Base-by-base conservation (phyloP, 2,888 invertebrate genomes). In the Hecatera dysodea region DNA sequence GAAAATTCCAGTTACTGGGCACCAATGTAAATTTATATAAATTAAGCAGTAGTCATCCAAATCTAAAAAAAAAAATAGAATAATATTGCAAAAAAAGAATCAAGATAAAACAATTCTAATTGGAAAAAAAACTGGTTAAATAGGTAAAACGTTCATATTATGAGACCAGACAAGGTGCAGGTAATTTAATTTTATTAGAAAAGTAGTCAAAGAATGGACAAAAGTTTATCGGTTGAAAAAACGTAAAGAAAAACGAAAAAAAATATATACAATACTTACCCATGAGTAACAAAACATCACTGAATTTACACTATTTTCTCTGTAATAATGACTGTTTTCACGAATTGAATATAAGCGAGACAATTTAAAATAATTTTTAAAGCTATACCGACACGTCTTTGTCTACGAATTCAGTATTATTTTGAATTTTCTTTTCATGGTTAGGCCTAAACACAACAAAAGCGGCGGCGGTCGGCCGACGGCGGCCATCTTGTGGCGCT, bases 401-500 rank as follows among this genome's bases (percentile, higher is more conserved):
- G 68, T 68, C 75, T 42, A 64, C n/a, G 67, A 78, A 78, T 76
- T 77, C 63, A 27, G 62, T 72, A 79, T 74, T 82, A 80, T 80
- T 86, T 78, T 80, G 67, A 87, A 90, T 91, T 90, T 89, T 89
- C 85, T 87, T 87, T 84, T 88, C 87, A 88, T 89, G 88, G 92
- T 90, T 96, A 95, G 96, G 96, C 96, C 96, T 96, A 95, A 95
- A 94, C 92, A 92, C 91, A 89, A 88, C 84, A 90, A 90, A 90
- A 91, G 95, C 95, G 95, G 92, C 94, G 94, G 93, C 92, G 88
- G 88, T 77, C 84, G 89, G 84, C 93, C 93, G 93, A 85, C 93
- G 95, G 94, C 94, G 90, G 96, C 95, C 96, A 95, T 96, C 89
- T 96, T 95, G 95, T 94, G 95, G 95, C 95, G 95, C 95, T 95